These are phyloP conservation scores for Papilio polyxenes DNA, from an alignment of 1,140 invertebrate genomes.

Conservation along the genomic window DNA sequence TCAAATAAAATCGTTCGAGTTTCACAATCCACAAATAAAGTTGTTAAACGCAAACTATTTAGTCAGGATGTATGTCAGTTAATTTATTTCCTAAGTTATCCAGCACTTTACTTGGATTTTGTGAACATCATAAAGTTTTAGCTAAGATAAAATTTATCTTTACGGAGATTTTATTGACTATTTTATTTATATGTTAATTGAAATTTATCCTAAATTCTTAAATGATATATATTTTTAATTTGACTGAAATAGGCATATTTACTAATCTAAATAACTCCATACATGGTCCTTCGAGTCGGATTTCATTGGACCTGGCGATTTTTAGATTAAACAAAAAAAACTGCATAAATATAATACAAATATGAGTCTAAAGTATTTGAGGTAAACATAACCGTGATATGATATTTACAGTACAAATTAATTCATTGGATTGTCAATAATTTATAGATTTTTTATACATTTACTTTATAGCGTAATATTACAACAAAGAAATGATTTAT, in stretches of 20 bases:
- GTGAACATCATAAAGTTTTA: background rate
- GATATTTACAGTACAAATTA: background rate
- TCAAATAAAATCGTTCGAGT: no score
- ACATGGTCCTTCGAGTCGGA: constrained; percentile 5
- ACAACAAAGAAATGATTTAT: background rate
- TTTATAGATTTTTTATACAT: background rate
- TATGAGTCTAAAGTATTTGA: background rate
- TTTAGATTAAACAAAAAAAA: background rate
- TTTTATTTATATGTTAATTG: background rate
- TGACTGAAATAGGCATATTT: background rate
- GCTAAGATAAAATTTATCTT: background rate
- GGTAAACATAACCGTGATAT: background rate
- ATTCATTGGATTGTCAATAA: background rate
- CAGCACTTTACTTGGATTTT: no score
- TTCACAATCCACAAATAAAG: no score
- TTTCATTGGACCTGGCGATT: background rate
- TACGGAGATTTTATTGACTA: background rate
- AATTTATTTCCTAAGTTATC: no score
- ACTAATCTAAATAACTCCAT: background rate
- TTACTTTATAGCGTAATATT: background rate
- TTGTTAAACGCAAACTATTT: no score
- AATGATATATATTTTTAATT: background rate
- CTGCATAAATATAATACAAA: background rate
- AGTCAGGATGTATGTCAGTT: no score
- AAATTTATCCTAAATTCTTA: background rate